Conservation (phyloP, 2,888 invertebrate species). For the Eucriotettix oculatus region DNA sequence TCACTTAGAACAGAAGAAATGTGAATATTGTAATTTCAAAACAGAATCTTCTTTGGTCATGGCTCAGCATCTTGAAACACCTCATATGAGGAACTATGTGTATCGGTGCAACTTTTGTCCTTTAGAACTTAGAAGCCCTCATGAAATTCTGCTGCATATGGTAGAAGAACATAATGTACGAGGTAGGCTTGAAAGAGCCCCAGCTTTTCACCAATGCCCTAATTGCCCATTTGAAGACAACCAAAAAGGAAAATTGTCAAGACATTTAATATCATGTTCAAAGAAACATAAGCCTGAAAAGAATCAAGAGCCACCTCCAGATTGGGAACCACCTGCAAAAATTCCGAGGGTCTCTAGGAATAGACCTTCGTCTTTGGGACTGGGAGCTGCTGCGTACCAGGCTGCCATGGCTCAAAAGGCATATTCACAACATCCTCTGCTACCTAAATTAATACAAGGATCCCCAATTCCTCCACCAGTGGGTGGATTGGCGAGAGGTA, state of each 20-base stretch:
- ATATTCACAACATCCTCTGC: slow-evolving; percentile 22
- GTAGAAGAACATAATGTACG: slow-evolving; percentile 73
- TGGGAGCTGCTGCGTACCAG: slow-evolving; percentile 24
- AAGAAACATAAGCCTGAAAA: slow-evolving; percentile 78
- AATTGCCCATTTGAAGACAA: slow-evolving; percentile 91
- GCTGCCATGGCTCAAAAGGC: slow-evolving; percentile 21
- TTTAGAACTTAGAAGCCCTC: slow-evolving; percentile 65
- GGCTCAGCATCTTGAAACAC: slow-evolving; percentile 77
- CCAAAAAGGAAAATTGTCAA: slow-evolving; percentile 74
- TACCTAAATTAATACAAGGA: slow-evolving; percentile 28
- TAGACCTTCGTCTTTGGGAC: slow-evolving; percentile 12
- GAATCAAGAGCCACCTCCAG: slow-evolving; percentile 71
- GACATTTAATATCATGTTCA: slow-evolving; percentile 73
- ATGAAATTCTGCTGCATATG: slow-evolving; percentile 82
- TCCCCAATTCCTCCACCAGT: slow-evolving; percentile 16
- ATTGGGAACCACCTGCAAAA: slow-evolving; percentile 89
- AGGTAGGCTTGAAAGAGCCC: slow-evolving; percentile 68
- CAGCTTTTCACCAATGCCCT: slow-evolving; percentile 78
- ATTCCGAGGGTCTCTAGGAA: slow-evolving; percentile 53
- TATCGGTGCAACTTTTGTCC: slow-evolving; percentile 71
- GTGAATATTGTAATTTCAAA: slow-evolving; percentile 78
- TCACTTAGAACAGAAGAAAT: slow-evolving; percentile 56
- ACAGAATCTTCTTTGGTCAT: slow-evolving; percentile 70
- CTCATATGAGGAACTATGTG: slow-evolving; percentile 75
- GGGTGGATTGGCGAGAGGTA: slow-evolving; percentile 23